Base-by-base conservation (phyloP, 2,797 vertebrate genomes). In the Syngnathus rostellatus region DNA sequence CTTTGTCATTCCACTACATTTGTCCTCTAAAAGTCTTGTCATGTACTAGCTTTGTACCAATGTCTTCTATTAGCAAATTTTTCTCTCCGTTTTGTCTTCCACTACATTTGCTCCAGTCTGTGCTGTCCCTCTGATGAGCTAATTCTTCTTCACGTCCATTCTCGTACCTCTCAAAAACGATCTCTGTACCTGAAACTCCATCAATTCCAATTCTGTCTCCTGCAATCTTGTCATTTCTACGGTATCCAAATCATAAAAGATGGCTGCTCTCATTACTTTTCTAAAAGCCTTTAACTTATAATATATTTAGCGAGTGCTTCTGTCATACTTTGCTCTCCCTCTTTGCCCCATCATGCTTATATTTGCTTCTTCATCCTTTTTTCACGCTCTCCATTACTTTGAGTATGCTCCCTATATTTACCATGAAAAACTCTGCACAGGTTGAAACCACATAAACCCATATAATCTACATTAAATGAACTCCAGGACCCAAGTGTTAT, bases 401-500 rank as follows among this genome's bases (percentile, higher is more conserved):
- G n/a, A 51, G 50, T 8, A 40, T 59, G 8, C 5, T 21, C 53
- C 59, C 41, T 14, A 65, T 63, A 71, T 68, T 50, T 10, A 41
- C 62, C 23, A 53, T n/a, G 37, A 7, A 16, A 23, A 62, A 38
- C 31, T 58, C 25, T 63, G 51, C 46, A 63, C 43, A 65, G 9
- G 67, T 17, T 43, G 45, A 75, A 61, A 61, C 62, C 16, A 21
- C 7, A 40, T 11, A 60, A 45, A 68, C 21, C 59, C 19, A 64
- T 25, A 46, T 23, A 65, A 40, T 55, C 41, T 63, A 64, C 43
- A 65, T 66, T 54, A 51, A 23, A 72, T 64, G 63, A 23, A 63
- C 25, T 39, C 41, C 11, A 54, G 64, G 16, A 63, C 11, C 37
- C 38, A 53, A 66, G 48, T 54, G 65, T 63, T 66, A 71, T 60